These are phyloP conservation scores for Suncus etruscus DNA, from an alignment of 2,113 vertebrate species.

Conservation along the genomic window DNA sequence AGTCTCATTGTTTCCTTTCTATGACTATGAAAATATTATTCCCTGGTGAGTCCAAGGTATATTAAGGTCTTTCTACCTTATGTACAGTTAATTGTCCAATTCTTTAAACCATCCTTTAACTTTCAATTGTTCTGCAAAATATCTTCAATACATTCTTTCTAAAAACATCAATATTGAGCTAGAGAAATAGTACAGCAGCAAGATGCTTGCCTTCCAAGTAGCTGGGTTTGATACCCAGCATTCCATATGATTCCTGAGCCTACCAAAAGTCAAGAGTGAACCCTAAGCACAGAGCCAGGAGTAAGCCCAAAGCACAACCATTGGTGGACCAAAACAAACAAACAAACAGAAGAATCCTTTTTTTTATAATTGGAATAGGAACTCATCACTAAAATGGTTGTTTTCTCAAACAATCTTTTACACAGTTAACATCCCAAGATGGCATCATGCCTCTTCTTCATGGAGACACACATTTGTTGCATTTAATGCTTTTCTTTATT, in stretches of 20 bases:
- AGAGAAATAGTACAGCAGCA: too few species aligned
- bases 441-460: background rate
- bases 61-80: background rate
- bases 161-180: too few species aligned
- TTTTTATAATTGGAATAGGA: background rate
- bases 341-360: background rate
- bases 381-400: background rate
- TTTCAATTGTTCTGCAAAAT: background rate
- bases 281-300: too few species aligned
- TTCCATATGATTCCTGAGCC: too few species aligned
- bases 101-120: background rate
- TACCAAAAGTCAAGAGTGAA: too few species aligned
- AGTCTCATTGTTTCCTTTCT: background rate
- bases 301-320: too few species aligned
- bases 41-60: background rate
- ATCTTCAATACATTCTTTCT: background rate
- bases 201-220: too few species aligned
- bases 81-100: conserved; percentile 1
- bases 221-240: too few species aligned
- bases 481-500: background rate
- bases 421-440: background rate
- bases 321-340: too few species aligned
- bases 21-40: background rate
- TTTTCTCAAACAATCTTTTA: background rate
- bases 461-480: background rate